Percentiles rank a stretch among this genome's conserved stretches.
Conservation (phyloP, 2,113 vertebrate species). For the Gnathonemus longibarbis region DNA sequence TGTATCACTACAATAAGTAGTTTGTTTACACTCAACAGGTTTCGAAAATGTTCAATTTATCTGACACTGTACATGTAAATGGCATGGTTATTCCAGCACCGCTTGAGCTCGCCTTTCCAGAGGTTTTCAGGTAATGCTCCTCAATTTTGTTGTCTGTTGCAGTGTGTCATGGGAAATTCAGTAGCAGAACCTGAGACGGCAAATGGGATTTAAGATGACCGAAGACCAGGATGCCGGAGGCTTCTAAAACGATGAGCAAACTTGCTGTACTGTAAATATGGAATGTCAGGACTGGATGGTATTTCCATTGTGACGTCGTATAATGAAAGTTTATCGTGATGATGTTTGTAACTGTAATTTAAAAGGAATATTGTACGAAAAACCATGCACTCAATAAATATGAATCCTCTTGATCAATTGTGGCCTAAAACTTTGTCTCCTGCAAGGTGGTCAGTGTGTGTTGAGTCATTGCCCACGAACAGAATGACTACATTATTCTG, state of each 20-base stretch:
- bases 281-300: conserved; percentile 14
- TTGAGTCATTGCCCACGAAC: not conserved
- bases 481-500: not conserved
- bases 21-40: not conserved
- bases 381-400: conserved; percentile 31
- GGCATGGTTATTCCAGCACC: not conserved
- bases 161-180: not conserved
- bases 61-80: not conserved
- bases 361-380: conserved; percentile 26
- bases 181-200: not conserved
- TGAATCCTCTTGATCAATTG: conserved; percentile 45
- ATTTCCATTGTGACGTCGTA: conserved; percentile 17
- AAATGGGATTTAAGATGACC: not conserved
- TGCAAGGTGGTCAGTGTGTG: not conserved
- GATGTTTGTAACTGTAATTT: conserved; percentile 29
- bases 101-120: not conserved
- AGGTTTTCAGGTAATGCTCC: not conserved
- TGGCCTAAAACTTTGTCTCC: not conserved
- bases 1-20: not conserved
- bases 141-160: not conserved
- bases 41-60: not conserved
- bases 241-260: conserved; percentile 17
- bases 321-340: conserved; percentile 36
- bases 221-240: conserved; percentile 15
- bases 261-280: conserved; percentile 23